Evolutionary conservation across 2,113 vertebrate genomes (phyloP).

Genomic region (Dipodomys merriami): DNA sequence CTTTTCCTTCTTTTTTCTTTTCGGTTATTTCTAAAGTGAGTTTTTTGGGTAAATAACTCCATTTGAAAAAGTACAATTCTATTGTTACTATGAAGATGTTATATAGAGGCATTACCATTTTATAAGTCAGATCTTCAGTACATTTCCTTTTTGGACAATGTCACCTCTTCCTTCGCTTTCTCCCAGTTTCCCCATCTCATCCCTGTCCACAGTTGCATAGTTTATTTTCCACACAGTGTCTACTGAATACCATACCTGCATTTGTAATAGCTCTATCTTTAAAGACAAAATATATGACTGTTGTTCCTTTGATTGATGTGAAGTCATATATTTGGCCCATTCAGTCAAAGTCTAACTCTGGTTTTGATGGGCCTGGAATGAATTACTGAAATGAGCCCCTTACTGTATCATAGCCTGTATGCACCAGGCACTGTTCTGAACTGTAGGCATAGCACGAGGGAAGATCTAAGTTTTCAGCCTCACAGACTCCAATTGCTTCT

Average conservation of each 20-base stretch:
- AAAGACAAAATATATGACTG: neutral
- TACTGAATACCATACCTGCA: no score
- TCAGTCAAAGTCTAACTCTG: neutral
- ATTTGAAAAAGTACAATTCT: no score
- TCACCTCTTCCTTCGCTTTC: no score
- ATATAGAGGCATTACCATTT: no score
- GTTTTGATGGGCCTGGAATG: neutral
- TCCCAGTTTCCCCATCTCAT: no score
- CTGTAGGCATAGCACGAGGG: neutral
- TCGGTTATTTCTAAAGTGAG: slow-evolving; percentile 3
- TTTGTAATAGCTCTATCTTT: neutral
- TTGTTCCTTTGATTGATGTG: neutral
- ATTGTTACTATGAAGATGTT: no score
- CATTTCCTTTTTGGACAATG: no score
- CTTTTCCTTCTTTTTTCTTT: neutral
- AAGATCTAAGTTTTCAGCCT: neutral
- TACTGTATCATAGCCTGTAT: neutral
- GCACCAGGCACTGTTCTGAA: neutral
- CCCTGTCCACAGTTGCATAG: no score
- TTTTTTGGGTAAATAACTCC: neutral
- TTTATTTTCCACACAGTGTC: no score
- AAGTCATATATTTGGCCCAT: neutral
- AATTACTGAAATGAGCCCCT: neutral
- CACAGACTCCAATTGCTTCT: neutral
- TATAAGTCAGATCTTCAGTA: no score